Base-by-base conservation (phyloP, 2,113 vertebrate genomes). In the Hylia prasina region DNA sequence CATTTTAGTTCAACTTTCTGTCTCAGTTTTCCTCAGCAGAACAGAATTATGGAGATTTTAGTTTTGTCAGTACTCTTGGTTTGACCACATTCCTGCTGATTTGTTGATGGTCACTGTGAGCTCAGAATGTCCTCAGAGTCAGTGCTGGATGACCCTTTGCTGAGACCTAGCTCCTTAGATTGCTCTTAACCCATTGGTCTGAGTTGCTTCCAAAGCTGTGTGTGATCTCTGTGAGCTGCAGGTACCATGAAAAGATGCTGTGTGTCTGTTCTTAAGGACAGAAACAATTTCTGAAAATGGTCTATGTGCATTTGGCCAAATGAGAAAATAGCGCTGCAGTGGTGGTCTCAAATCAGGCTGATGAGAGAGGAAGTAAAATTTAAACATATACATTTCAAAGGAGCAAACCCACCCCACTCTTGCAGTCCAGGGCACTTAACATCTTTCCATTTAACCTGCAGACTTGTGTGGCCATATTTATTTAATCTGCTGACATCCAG, bases 351-450 rank as follows among this genome's bases (percentile, higher is more conserved):
- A 94, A 48, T 42, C 31, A 72, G 50, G 37, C 54, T 90, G 89
- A 94, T 0, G 4, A 88, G 69, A 70, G 44, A 76, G 53, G 78
- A 90, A 79, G 53, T 13, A 82, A 78, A 68, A 82, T 57, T 63
- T 82, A 93, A 87, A 76, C 5, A 10, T 73, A 56, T 19, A 24
- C 25, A 88, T 95, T 90, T 94, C 88, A 85, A 88, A 96, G 90
- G 37, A 45, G 30, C 28, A 92, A 90, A 69, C 35, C 33, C 22
- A 42, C 18, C 3, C 45, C 8, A 9, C 0, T 0, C 28, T 42
- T 9, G 7, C 30, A 72, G 35, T 72, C 70, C 0, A 0, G 40
- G 70, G 16, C 24, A 23, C 17, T 86, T 66, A 56, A 60, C 20
- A 10, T 64, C 75, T 54, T 65, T 86, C n/a, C 37, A 27, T 88